Evolutionary conservation across 2,888 invertebrate genomes (phyloP).

Genomic region (Pandemis heparana): DNA sequence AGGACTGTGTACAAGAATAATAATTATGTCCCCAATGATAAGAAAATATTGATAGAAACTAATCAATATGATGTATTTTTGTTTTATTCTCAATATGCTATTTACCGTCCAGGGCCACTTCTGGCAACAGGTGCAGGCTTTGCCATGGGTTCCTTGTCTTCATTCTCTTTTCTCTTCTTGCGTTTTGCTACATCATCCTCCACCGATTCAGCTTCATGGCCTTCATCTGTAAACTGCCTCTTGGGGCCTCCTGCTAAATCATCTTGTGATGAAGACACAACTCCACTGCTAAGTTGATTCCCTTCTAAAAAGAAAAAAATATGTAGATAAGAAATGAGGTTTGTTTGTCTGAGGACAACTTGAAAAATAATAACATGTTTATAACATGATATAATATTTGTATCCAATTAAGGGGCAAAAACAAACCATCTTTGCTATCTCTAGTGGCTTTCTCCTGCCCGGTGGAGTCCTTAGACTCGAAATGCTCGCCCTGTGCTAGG

Average conservation of each 20-base stretch:
- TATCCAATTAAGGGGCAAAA: not conserved
- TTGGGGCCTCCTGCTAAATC: constrained; percentile 62
- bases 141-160: constrained; percentile 85
- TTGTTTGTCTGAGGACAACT: not conserved
- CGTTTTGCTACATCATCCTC: constrained; percentile 89
- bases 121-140: constrained; percentile 75
- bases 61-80: not conserved
- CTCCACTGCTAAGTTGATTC: constrained; percentile 70
- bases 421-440: constrained; percentile 71
- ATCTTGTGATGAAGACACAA: constrained; percentile 76
- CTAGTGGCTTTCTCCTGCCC: constrained; percentile 69
- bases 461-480: constrained; percentile 74
- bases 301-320: constrained; percentile 50
- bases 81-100: not conserved
- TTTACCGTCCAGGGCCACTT: constrained; percentile 69
- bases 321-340: not conserved
- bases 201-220: constrained; percentile 81
- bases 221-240: constrained; percentile 76
- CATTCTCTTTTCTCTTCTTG: constrained; percentile 91
- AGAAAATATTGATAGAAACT: too few species aligned
- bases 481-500: constrained; percentile 79
- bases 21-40: not conserved
- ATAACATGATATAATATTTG: not conserved
- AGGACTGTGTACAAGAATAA: too few species aligned
- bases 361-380: not conserved